A percentile compares a stretch with the other conserved stretches of the same genome.
Evolutionary conservation across 2,113 vertebrate genomes (phyloP).

Genomic region (Trichechus manatus): DNA sequence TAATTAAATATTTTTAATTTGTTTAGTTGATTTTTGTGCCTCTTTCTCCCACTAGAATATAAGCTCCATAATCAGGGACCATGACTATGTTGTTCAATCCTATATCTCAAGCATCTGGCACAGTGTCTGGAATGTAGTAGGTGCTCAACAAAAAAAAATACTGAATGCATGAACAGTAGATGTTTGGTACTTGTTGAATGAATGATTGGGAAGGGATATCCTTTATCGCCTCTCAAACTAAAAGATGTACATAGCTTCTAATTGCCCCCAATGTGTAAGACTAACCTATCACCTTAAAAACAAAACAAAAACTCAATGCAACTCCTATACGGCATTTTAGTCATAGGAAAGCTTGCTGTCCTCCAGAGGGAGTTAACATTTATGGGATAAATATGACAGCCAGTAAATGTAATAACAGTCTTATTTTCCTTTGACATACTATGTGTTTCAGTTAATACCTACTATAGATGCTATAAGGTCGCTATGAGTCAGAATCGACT

Average conservation of each 20-base stretch:
- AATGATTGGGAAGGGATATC: not conserved
- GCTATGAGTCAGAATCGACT: too few relatives aligned
- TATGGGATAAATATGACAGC: not conserved
- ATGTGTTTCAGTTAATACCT: not conserved
- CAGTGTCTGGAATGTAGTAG: not conserved
- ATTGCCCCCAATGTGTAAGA: slow-evolving; percentile 6
- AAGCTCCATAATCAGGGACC: not conserved
- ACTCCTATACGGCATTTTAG: slow-evolving; percentile 3
- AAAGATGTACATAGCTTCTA: slow-evolving; percentile 12
- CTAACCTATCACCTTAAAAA: not conserved
- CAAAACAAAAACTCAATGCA: not conserved
- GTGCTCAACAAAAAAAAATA: slow-evolving; percentile 35
- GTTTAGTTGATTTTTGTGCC: not conserved
- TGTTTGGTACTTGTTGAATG: not conserved
- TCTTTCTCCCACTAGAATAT: not conserved
- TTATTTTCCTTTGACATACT: not conserved
- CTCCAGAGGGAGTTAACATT: not conserved
- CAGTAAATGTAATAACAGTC: not conserved
- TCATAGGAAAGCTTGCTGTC: not conserved
- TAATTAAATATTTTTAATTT: not conserved
- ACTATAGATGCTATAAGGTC: not conserved
- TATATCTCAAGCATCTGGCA: not conserved
- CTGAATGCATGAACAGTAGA: not conserved
- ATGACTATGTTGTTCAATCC: not conserved
- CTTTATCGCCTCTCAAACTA: slow-evolving; percentile 48